Conservation (phyloP, 2,888 invertebrate species). For the Yponomeuta plumbellus region DNA sequence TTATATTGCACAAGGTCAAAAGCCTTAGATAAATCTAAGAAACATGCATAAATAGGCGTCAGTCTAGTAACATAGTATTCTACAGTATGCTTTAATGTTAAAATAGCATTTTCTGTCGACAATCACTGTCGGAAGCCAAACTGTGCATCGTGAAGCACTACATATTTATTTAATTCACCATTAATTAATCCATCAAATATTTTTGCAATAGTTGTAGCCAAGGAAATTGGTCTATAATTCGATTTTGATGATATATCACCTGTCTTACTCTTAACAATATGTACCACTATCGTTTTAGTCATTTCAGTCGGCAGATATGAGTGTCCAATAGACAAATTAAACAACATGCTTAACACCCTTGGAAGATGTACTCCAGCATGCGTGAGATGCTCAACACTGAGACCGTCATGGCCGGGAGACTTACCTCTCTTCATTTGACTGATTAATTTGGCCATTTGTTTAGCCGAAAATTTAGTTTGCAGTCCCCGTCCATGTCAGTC, state of each 20-base stretch:
- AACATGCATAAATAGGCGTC: constrained; percentile 10
- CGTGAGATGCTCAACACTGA: too few relatives aligned
- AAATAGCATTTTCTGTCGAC: neutral
- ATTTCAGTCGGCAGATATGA: constrained; percentile 1
- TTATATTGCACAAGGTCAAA: constrained; percentile 9
- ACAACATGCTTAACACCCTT: neutral
- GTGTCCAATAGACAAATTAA: neutral
- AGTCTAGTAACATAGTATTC: neutral
- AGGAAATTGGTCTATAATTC: constrained; percentile 6
- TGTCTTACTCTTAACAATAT: constrained; percentile 9
- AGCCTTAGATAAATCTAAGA: constrained; percentile 11
- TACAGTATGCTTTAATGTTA: neutral
- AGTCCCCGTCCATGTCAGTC: too few relatives aligned
- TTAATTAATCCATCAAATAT: too few relatives aligned
- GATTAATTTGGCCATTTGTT: too few relatives aligned
- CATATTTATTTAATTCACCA: too few relatives aligned
- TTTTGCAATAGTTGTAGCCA: constrained; percentile 1
- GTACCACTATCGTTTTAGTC: constrained; percentile 5
- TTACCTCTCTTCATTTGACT: too few relatives aligned
- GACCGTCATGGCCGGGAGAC: too few relatives aligned
- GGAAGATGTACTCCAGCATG: too few relatives aligned
- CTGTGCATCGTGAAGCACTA: neutral
- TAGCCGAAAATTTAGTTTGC: too few relatives aligned
- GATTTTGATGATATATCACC: neutral
- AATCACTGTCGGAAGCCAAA: neutral